Base-by-base conservation (phyloP, 2,797 vertebrate species). In the Onychomys arenicola region DNA sequence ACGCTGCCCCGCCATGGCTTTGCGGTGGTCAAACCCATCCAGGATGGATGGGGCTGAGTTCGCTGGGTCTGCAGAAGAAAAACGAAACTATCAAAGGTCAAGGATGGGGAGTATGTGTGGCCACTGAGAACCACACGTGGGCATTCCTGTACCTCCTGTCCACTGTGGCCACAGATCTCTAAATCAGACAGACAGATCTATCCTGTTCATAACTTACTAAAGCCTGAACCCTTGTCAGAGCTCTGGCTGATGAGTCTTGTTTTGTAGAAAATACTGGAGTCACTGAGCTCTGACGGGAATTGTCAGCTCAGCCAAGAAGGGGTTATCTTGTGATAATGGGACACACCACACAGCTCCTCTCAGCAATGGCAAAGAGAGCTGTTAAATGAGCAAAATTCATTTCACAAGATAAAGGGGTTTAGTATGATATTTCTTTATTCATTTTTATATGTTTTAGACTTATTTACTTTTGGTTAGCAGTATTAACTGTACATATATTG, bases 1-100 rank as follows among this genome's bases (percentile, higher is more conserved):
- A 95, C 98, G 99, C 97, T 99, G 99, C 98, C 99, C 99, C 65
- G 99, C 99, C 99, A 99, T 99, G 99, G 99, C 99, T 99, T 99
- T 99, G 97, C 99, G 99, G 96, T 99, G 99, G 97, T 99, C 99
- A 98, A 99, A 99, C 97, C 99, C 99, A 98, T 99, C 99, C 98
- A 99, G 98, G 98, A 99, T 99, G 97, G 99, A 99, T 75, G 99
- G 99, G 97, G 99, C 99, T 96, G 99, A 99, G 97, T 99, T 99
- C 57, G 99, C 99, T 98, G 99, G 99, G 98, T 99, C 99, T 99
- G 97, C 0, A 94, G 98, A 25, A 34, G 90, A 8, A 85, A 96
- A 40, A 5, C 52, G 5, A 11, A 7, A 14, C 43, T 83, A 87
- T 97, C 67, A 97, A 93, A 76, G 4, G 2, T 6, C 6, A 43